Evolutionary conservation across 2,888 invertebrate genomes (phyloP).

Genomic region (Andrena marginata): DNA sequence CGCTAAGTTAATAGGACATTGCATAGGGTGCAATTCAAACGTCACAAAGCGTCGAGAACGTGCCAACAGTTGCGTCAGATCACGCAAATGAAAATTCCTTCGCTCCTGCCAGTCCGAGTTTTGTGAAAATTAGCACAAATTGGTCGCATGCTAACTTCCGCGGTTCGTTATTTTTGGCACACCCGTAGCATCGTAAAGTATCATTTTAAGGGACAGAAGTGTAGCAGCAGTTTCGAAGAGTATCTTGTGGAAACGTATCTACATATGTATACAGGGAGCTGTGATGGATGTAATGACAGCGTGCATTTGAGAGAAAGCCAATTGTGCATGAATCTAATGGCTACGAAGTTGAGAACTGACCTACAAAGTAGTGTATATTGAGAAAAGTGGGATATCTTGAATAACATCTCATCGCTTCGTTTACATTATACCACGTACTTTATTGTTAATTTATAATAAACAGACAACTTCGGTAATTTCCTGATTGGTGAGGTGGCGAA

Average conservation of each 20-base stretch:
- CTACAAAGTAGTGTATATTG: neutral
- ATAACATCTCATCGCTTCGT: neutral
- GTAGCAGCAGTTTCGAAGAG: neutral
- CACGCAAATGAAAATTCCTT: conserved; percentile 17
- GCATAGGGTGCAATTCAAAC: neutral
- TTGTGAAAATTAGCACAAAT: conserved; percentile 1
- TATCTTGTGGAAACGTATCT: neutral
- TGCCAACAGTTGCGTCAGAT: conserved; percentile 25
- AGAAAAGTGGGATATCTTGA: neutral
- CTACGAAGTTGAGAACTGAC: conserved; percentile 2
- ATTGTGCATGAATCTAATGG: neutral
- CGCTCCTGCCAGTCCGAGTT: neutral
- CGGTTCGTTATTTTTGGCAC: neutral
- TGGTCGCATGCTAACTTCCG: neutral
- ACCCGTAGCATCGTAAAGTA: neutral
- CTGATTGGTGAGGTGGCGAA: too few species aligned
- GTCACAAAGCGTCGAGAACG: neutral
- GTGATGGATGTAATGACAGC: conserved; percentile 1
- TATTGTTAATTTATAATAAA: neutral
- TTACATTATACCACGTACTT: neutral
- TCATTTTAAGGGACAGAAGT: neutral
- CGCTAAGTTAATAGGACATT: neutral
- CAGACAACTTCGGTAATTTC: neutral
- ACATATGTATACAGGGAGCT: neutral
- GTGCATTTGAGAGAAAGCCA: conserved; percentile 4